Evolutionary conservation across 2,888 invertebrate species (phyloP).

Genomic region (Diplolepis rosae): DNA sequence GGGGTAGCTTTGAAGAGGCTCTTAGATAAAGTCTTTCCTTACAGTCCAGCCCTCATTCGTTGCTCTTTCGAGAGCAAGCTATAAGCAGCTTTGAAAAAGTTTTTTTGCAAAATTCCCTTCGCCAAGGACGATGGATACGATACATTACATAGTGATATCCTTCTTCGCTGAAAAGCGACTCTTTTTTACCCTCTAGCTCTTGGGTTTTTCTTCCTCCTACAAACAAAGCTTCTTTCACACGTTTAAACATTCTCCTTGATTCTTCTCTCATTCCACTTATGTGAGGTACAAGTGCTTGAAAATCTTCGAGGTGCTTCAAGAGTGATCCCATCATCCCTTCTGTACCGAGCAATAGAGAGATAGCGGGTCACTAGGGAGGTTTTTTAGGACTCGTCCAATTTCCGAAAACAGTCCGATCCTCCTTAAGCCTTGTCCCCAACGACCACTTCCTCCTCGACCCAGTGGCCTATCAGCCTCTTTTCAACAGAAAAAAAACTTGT

Average conservation of each 20-base stretch:
- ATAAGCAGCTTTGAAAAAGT: constrained; percentile 28
- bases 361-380: constrained; percentile 65
- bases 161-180: neutral
- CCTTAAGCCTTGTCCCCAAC: constrained; percentile 42
- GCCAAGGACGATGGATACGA: neutral
- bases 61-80: constrained; percentile 26
- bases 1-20: constrained; percentile 40
- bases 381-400: constrained; percentile 75
- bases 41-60: neutral
- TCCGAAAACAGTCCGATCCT: constrained; percentile 74
- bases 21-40: constrained; percentile 50
- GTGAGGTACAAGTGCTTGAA: constrained; percentile 24
- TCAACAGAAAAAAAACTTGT: constrained; percentile 31
- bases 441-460: constrained; percentile 38
- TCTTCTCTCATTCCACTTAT: neutral
- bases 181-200: neutral
- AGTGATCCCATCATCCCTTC: constrained; percentile 43
- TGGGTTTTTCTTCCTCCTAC: constrained; percentile 1
- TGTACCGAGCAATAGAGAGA: constrained; percentile 45
- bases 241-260: constrained; percentile 4
- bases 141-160: constrained; percentile 26
- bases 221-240: constrained; percentile 13
- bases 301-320: constrained; percentile 36
- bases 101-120: constrained; percentile 15
- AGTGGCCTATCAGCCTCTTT: constrained; percentile 36